Evolutionary conservation across 2,888 invertebrate genomes (phyloP).

Genomic region (Drosophila nigritarsus): DNA sequence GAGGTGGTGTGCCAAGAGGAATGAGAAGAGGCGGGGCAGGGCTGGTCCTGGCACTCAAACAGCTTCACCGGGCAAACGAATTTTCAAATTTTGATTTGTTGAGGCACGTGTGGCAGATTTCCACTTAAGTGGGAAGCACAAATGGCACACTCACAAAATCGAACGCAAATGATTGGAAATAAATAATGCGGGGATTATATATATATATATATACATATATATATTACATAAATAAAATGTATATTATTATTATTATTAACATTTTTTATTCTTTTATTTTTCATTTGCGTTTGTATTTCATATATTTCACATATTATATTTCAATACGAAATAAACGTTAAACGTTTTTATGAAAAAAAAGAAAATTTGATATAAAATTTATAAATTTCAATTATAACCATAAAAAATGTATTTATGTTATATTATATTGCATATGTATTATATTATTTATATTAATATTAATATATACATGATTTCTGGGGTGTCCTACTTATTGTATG

Average conservation of each 20-base stretch:
- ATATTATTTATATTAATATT: too few species aligned
- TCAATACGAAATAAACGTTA: neutral
- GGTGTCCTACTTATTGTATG: neutral
- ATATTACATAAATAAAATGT: neutral
- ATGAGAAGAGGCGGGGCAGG: neutral
- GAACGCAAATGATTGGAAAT: conserved; percentile 18
- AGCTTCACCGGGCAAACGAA: conserved; percentile 21
- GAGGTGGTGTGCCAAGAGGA: neutral
- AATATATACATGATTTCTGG: too few species aligned
- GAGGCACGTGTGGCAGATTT: conserved; percentile 64
- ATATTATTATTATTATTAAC: neutral
- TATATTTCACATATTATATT: too few species aligned
- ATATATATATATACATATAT: too few species aligned
- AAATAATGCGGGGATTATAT: neutral
- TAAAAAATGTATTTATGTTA: too few species aligned
- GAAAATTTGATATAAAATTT: too few species aligned
- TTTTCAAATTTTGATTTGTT: conserved; percentile 50
- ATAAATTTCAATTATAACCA: too few species aligned
- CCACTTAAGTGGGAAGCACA: conserved; percentile 48
- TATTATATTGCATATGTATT: too few species aligned
- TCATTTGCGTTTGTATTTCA: too few species aligned
- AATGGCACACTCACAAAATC: conserved; percentile 3
- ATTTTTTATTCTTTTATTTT: too few species aligned
- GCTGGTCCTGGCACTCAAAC: conserved; percentile 14
- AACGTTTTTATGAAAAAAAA: too few species aligned